Base-by-base conservation (phyloP, 2,888 invertebrate species). In the Blastobasis lacticolella region DNA sequence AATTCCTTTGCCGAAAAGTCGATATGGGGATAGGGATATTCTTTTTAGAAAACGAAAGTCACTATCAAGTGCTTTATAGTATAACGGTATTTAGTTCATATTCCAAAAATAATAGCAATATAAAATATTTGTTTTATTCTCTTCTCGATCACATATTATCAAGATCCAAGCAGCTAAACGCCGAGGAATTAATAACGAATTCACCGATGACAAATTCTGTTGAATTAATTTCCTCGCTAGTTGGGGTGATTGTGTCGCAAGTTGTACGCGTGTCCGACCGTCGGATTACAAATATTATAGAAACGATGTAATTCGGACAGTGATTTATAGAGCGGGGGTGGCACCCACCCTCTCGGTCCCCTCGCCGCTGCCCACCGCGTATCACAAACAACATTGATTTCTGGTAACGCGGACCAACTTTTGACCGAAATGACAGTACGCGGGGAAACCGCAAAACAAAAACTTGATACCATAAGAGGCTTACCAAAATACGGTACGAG, bases 321-420 rank as follows among this genome's bases (percentile, higher is more conserved):
- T 87, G 87, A 87, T 88, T 88, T 88, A 88, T 88, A 85, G 75
- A 79, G 75, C 75, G 82, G 85, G 86, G 87, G 84, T 75, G 80
- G 69, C 52, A 60, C 71, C 83, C 84, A 85, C 86, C 86, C 86
- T 80, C 68, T 57, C 65, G 63, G 73, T 75, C 78, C 79, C 10
- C 6, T 38, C 10, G 46, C 10, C 70, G 73, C 66, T 69, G 75
- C 66, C 70, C 76, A 73, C 70, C 56, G 65, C 73, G 70, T 69
- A 77, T 76, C 70, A 73, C 72, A 81, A 83, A 82, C 78, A 74
- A 78, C 87, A 86, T 87, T 81, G 85, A 87, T 86, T 86, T 87
- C 83, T 78, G 75, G 74, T 78, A 81, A 74, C 74, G 73, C 63
- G 71, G 76, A 71, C 75, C 75, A 75, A 70, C 69, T 76, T 76